A percentile compares a stretch with the other conserved stretches of the same genome.
These are phyloP conservation scores for Myathropa florea DNA, from an alignment of 2,888 invertebrate genomes.

Conservation along the genomic window DNA sequence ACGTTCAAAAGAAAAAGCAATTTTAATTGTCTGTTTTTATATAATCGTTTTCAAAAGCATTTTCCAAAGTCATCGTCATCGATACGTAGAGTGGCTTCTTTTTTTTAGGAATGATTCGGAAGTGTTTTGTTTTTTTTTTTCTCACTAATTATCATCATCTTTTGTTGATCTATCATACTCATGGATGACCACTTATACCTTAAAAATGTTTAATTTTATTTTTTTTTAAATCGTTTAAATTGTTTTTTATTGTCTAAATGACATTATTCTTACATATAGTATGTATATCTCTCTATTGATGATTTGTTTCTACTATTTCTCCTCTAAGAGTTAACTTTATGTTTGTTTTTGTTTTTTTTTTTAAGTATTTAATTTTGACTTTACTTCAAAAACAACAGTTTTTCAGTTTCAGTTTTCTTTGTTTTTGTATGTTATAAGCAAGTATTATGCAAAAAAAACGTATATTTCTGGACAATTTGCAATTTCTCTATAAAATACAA, in stretches of 20 bases:
- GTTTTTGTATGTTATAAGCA: constrained; percentile 23
- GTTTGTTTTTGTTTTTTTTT: constrained; percentile 17
- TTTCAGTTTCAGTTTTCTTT: neutral
- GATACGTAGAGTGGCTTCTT: constrained; percentile 35
- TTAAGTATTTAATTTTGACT: constrained; percentile 30
- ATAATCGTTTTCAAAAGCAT: constrained; percentile 40
- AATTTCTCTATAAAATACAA: constrained; percentile 67
- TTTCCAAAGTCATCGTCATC: constrained; percentile 44
- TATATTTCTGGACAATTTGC: constrained; percentile 64
- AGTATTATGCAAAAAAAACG: constrained; percentile 36
- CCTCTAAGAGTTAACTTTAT: constrained; percentile 68
- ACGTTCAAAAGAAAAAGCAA: constrained; percentile 48
- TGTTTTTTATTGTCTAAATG: constrained; percentile 66
- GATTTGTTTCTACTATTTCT: constrained; percentile 53
- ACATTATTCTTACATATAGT: constrained; percentile 47
- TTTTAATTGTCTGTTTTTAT: constrained; percentile 47
- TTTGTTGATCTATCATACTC: constrained; percentile 25
- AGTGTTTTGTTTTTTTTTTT: constrained; percentile 31
- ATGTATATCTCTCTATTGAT: constrained; percentile 27
- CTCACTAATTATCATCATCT: neutral
- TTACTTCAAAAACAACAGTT: constrained; percentile 32
- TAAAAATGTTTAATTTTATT: constrained; percentile 9
- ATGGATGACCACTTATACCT: constrained; percentile 34
- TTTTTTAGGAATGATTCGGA: constrained; percentile 63
- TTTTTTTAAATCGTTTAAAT: constrained; percentile 14